Percentiles rank a stretch among this genome's conserved stretches.
Evolutionary conservation across 2,888 invertebrate species (phyloP).

Genomic region (Polymixis lichenea): DNA sequence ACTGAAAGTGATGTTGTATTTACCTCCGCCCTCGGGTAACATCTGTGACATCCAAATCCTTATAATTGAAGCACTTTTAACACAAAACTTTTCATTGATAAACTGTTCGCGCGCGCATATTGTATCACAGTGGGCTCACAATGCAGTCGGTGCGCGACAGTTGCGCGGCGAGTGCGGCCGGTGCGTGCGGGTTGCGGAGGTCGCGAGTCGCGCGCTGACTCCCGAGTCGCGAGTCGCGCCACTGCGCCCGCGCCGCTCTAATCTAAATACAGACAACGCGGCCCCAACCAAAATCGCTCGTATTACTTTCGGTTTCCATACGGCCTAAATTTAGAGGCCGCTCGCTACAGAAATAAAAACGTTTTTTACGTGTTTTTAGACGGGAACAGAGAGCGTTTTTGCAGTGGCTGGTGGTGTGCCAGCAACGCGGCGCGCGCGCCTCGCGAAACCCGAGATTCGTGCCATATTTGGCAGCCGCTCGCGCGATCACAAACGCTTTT

Average conservation of each 20-base stretch:
- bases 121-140: constrained; percentile 46
- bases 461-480: constrained; percentile 88
- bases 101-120: constrained; percentile 58
- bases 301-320: constrained; percentile 89
- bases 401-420: constrained; percentile 82
- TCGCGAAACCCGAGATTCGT: constrained; percentile 89
- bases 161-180: constrained; percentile 45
- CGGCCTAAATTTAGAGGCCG: constrained; percentile 90
- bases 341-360: constrained; percentile 89
- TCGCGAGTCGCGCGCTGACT: constrained; percentile 59
- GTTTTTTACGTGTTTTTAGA: constrained; percentile 90
- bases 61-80: constrained; percentile 68
- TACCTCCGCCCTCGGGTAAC: constrained; percentile 88
- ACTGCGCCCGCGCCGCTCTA: constrained; percentile 79
- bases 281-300: constrained; percentile 88
- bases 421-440: constrained; percentile 77
- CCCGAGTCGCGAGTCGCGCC: constrained; percentile 65
- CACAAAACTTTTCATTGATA: constrained; percentile 73
- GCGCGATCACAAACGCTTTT: constrained; percentile 84
- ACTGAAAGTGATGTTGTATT: constrained; percentile 69
- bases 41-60: constrained; percentile 87
- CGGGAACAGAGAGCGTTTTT: constrained; percentile 85
- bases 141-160: constrained; percentile 50
- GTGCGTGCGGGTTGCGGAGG: constrained; percentile 50
- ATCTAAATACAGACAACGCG: constrained; percentile 90